A percentile compares a stretch with the other conserved stretches of the same genome.
These are phyloP conservation scores for Salminus brasiliensis DNA, from an alignment of 2,113 vertebrate genomes.

Conservation along the genomic window DNA sequence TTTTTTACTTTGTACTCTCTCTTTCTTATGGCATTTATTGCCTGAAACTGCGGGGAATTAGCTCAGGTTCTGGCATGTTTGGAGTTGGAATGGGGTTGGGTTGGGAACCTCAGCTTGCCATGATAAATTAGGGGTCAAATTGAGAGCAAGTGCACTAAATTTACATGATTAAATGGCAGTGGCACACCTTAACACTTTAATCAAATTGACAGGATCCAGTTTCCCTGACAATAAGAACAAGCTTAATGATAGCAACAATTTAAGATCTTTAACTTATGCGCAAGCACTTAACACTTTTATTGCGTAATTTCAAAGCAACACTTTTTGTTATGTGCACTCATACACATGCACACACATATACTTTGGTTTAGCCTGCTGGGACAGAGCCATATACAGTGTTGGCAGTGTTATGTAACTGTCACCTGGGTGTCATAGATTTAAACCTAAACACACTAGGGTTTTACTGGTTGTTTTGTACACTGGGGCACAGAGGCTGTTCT, in stretches of 20 bases:
- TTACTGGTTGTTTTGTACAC: slow-evolving; percentile 19
- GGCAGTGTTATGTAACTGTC: slow-evolving; percentile 36
- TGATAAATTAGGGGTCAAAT: neutral
- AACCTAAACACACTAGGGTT: neutral
- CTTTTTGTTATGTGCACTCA: too few relatives aligned
- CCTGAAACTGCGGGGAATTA: neutral
- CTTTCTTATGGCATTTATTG: neutral
- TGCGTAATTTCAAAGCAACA: too few relatives aligned
- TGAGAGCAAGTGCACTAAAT: neutral
- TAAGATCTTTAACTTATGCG: too few relatives aligned
- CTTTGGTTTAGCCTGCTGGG: neutral
- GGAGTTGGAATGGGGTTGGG: neutral
- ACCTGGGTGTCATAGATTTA: slow-evolving; percentile 20
- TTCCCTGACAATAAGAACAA: too few relatives aligned
- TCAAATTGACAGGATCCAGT: too few relatives aligned
- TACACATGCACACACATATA: neutral
- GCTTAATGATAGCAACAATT: too few relatives aligned
- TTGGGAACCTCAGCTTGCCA: neutral
- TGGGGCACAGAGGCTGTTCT: neutral
- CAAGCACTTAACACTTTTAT: too few relatives aligned
- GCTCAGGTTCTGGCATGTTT: neutral
- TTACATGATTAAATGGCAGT: too few relatives aligned
- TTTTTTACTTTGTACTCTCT: neutral
- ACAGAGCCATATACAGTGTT: slow-evolving; percentile 3
- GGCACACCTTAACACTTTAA: too few relatives aligned